Conservation (phyloP, 2,113 vertebrate genomes). For the Hippocampus guttulatus region DNA sequence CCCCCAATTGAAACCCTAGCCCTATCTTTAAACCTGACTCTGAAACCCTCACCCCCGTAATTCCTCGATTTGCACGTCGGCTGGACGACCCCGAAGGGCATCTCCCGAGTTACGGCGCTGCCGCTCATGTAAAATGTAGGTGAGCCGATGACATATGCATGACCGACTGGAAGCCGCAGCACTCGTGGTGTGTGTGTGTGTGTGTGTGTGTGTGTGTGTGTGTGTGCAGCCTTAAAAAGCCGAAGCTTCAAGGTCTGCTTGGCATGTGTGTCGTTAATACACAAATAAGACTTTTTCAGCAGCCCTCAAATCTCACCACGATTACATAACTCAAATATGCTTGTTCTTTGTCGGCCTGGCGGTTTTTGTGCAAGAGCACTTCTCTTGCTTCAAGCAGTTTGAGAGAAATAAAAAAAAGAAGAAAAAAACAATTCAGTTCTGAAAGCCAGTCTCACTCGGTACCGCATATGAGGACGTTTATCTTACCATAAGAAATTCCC, state of each 20-base stretch:
- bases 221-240: conserved; percentile 26
- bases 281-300: no score
- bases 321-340: no score
- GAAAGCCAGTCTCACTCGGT: no score
- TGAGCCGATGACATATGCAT: conserved; percentile 53
- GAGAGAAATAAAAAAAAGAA: no score
- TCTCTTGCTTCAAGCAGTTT: no score
- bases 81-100: background rate
- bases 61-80: background rate
- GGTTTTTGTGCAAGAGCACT: no score
- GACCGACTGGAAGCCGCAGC: conserved; percentile 48
- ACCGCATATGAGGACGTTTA: no score
- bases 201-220: conserved; percentile 25
- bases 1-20: background rate
- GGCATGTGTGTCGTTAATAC: background rate
- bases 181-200: conserved; percentile 25
- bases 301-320: no score
- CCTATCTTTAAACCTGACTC: no score
- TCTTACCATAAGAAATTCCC: no score
- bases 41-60: background rate
- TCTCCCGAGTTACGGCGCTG: conserved; percentile 40
- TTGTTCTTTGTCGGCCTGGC: no score
- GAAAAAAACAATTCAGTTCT: no score
- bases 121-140: conserved; percentile 52
- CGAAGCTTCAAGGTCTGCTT: background rate